These are phyloP conservation scores for Cryptotis parvus DNA, from an alignment of 2,113 vertebrate genomes.

Conservation along the genomic window DNA sequence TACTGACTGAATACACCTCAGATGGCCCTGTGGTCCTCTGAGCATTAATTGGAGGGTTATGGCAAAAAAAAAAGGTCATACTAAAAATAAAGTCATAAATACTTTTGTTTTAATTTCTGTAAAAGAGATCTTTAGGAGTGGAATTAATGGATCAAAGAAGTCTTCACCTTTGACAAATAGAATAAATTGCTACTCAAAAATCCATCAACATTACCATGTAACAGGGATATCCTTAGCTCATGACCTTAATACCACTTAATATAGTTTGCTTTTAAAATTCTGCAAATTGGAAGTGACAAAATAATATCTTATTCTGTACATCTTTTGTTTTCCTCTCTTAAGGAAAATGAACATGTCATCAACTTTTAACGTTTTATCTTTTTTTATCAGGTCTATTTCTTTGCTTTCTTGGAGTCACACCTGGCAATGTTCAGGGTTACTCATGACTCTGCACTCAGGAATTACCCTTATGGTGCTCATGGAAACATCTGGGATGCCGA, in stretches of 20 bases:
- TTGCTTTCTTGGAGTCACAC: too few species aligned
- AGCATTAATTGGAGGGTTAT: not conserved
- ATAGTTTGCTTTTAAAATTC: not conserved
- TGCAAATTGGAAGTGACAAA: not conserved
- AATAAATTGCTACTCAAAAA: conserved; percentile 6
- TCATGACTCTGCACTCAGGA: too few species aligned
- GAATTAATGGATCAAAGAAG: not conserved
- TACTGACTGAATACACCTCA: too few species aligned
- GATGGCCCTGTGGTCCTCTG: too few species aligned
- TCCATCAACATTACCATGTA: not conserved
- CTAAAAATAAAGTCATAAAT: too few species aligned
- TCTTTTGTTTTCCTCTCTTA: not conserved
- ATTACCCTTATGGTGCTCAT: too few species aligned
- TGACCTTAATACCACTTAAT: not conserved
- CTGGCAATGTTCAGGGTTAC: too few species aligned
- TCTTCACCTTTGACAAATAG: not conserved
- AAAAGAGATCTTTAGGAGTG: not conserved
- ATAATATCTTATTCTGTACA: not conserved
- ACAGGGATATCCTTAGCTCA: not conserved
- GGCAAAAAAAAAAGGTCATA: too few species aligned
- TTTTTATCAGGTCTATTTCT: not conserved
- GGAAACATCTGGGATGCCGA: too few species aligned
- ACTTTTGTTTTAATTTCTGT: too few species aligned
- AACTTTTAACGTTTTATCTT: not conserved
- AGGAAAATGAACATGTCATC: not conserved